Conservation (phyloP, 92 coral and sea anemone genomes). For the Epizoanthus illoricatus region DNA sequence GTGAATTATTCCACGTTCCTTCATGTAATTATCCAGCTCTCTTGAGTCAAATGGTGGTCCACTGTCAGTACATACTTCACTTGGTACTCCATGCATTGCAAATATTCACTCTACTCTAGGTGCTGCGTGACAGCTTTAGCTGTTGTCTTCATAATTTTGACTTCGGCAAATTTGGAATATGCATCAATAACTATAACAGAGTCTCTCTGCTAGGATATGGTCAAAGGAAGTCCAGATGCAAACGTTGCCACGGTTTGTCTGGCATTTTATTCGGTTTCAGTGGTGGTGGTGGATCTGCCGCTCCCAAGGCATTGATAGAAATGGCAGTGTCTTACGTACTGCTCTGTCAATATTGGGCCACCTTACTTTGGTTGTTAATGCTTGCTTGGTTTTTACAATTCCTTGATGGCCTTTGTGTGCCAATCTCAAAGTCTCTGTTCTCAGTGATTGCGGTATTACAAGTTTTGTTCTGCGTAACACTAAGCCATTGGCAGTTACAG, state of each 20-base stretch:
- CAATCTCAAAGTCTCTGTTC: constrained; percentile 37
- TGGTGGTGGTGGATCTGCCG: constrained; percentile 52
- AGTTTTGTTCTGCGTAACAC: constrained; percentile 29
- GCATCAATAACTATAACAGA: constrained; percentile 28
- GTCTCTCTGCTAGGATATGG: constrained; percentile 49
- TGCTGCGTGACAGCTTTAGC: constrained; percentile 13
- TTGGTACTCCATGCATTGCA: constrained; percentile 45
- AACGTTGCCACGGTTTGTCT: constrained; percentile 40
- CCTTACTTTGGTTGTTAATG: constrained; percentile 41
- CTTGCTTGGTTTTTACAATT: constrained; percentile 48
- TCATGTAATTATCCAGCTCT: constrained; percentile 17
- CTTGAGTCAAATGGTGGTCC: constrained; percentile 33
- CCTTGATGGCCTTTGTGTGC: constrained; percentile 54
- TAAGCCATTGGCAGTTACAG: constrained; percentile 23
- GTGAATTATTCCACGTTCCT: constrained; percentile 2
- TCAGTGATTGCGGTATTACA: constrained; percentile 40
- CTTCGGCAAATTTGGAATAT: constrained; percentile 34
- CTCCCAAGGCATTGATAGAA: constrained; percentile 50
- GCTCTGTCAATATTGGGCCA: constrained; percentile 28
- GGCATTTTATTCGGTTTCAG: constrained; percentile 33
- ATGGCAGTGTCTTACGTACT: constrained; percentile 39
- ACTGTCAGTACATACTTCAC: constrained; percentile 31
- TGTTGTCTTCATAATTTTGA: not conserved
- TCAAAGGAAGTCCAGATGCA: constrained; percentile 40
- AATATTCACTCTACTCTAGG: constrained; percentile 25